Conservation (phyloP, 2,797 vertebrate species). For the Nannoperca australis region DNA sequence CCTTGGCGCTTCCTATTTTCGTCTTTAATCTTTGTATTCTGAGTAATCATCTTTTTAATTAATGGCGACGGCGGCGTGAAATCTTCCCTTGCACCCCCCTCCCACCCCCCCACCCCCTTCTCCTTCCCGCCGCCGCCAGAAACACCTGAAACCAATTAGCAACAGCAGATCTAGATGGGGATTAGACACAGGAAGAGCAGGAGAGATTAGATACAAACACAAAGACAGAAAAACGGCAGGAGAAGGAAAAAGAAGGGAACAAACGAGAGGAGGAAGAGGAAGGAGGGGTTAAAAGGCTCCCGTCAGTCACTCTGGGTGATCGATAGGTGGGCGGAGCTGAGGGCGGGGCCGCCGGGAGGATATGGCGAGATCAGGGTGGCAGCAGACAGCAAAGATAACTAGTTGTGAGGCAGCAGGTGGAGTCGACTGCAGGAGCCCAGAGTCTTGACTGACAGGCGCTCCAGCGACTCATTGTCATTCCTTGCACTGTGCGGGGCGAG, state of each 20-base stretch:
- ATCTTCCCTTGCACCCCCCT: conserved; percentile 32
- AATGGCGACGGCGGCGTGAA: conserved; percentile 68
- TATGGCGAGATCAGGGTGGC: conserved; percentile 37
- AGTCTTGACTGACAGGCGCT: conserved; percentile 65
- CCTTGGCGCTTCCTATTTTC: conserved; percentile 60
- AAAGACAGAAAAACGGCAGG: conserved; percentile 6
- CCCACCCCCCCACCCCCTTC: neutral
- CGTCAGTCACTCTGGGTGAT: conserved; percentile 21
- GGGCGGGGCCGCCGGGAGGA: conserved; percentile 21
- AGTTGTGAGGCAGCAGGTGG: conserved; percentile 44
- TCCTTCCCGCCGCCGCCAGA: conserved; percentile 36
- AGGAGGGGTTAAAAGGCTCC: neutral
- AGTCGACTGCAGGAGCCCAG: conserved; percentile 27
- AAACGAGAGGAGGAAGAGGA: neutral
- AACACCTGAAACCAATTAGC: conserved; percentile 79
- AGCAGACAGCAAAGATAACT: conserved; percentile 42
- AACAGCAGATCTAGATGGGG: conserved; percentile 60
- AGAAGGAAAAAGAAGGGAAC: neutral
- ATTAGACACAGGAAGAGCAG: conserved; percentile 50
- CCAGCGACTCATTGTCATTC: conserved; percentile 46
- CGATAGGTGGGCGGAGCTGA: conserved; percentile 36
- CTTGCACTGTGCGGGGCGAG: conserved; percentile 13
- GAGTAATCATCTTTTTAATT: conserved; percentile 78
- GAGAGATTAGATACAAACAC: conserved; percentile 49
- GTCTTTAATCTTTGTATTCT: conserved; percentile 66